These are phyloP conservation scores for Seriola rivoliana DNA, from an alignment of 2,113 vertebrate species.

Conservation along the genomic window DNA sequence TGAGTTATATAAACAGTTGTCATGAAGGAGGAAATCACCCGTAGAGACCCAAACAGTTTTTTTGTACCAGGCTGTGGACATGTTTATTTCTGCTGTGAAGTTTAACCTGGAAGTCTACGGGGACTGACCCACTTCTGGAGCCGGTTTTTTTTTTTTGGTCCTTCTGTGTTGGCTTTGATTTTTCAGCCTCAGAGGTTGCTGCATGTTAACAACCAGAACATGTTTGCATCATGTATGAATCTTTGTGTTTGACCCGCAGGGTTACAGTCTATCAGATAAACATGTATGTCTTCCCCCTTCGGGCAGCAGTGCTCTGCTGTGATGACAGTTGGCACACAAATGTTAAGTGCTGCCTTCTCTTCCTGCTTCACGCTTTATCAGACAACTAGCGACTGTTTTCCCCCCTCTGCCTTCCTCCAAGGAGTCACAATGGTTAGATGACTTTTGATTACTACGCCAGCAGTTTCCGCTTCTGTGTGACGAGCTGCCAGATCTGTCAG, in stretches of 20 bases:
- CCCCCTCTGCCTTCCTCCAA: conserved; percentile 21
- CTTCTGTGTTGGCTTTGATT: too few species aligned
- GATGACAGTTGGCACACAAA: conserved; percentile 32
- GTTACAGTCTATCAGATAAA: not conserved
- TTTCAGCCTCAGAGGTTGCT: too few species aligned
- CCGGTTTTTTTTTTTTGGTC: too few species aligned
- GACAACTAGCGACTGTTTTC: conserved; percentile 13
- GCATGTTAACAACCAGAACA: too few species aligned
- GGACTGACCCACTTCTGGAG: too few species aligned
- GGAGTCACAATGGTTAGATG: conserved; percentile 22
- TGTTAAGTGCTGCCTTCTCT: conserved; percentile 18
- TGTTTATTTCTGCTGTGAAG: too few species aligned
- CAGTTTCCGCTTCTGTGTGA: conserved; percentile 46
- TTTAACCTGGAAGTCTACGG: too few species aligned
- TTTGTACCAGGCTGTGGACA: too few species aligned
- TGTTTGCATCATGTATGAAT: not conserved
- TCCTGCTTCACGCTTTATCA: conserved; percentile 9
- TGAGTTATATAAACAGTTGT: too few species aligned
- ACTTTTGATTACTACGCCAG: conserved; percentile 23
- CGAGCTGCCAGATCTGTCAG: conserved; percentile 28
- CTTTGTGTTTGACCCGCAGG: not conserved
- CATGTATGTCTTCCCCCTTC: not conserved
- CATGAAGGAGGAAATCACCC: too few species aligned
- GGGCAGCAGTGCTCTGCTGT: not conserved
- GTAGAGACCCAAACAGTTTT: too few species aligned